phyloP scores from a whole-genome alignment of 2,797 vertebrate genomes.

The Tangara arthus region DNA sequence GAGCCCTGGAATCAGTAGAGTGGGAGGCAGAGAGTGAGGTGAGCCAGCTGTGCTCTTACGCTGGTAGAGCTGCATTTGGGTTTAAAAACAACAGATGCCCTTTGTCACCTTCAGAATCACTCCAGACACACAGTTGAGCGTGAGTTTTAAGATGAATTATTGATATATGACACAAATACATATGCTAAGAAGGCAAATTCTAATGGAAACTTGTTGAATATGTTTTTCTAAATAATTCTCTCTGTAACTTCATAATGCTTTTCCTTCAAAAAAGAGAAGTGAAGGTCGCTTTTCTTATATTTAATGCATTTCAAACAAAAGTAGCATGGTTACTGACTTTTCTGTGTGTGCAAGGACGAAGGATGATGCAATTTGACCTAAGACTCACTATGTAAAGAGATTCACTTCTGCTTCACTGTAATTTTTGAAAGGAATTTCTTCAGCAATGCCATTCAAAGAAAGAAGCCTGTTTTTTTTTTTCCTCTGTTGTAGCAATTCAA shows the following conservation, averaged over 20 bases:
- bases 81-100: background rate
- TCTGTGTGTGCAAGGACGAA: background rate
- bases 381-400: background rate
- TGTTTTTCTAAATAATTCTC: background rate
- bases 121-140: background rate
- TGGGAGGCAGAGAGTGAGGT: background rate
- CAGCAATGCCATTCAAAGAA: background rate
- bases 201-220: background rate
- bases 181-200: background rate
- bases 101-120: background rate
- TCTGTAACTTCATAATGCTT: background rate
- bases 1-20: background rate
- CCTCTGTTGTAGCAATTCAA: background rate
- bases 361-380: background rate
- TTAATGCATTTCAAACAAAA: background rate
- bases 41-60: background rate
- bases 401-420: background rate
- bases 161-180: background rate
- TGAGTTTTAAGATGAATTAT: background rate
- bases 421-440: background rate
- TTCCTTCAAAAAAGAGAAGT: background rate
- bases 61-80: background rate
- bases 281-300: background rate
- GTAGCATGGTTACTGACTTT: background rate
- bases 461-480: rapidly evolving